Evolutionary conservation across 2,113 vertebrate genomes (phyloP), one percentile per base, ranked within the genome.

Genomic region (Polypterus bichir): DNA sequence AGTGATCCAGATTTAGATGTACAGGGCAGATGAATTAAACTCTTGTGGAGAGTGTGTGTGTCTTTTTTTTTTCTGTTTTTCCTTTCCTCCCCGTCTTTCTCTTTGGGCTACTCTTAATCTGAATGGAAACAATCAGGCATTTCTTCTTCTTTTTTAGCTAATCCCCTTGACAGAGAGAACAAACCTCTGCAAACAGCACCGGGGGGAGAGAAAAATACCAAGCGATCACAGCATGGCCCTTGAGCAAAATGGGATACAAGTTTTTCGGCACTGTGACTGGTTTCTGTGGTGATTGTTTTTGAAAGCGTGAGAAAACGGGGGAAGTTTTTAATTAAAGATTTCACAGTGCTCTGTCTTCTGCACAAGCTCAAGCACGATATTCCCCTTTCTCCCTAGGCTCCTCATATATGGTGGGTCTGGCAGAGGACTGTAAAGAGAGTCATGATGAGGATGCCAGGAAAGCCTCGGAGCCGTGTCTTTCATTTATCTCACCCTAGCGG

Each of bases 271-370:
- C 62, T 11, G 59, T 27, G 54, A 58, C 65, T 62, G 54, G 68
- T 66, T 64, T 69, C 68, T 69, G 62, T 66, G 68, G 68, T 59
- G 63, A 68, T 65, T 65, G 63, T 62, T 60, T 65, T 68, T 62
- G 67, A 65, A 65, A 62, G 52, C 51, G 47, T 62, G 56, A 59
- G 63, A 47, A 48, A 9, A 59, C 46, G 49, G 49, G 53, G 60
- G 61, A 59, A 62, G 61, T 66, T 62, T 66, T 66, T 62, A 66
- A 66, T 66, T 52, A 66, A 59, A 62, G 8, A 44, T 52, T 56
- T 54, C 56, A 46, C 59, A 59, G 57, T 27, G 58, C 58, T 54
- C 4, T 48, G 44, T 4, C 61, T 9, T n/a, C 46, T 46, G 7
- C 52, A 53, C 10, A 44, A 9, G 10, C 27, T 27, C 27, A 27